Evolutionary conservation across 1,140 invertebrate species (phyloP).

Genomic region (Trinorchestia longiramus): DNA sequence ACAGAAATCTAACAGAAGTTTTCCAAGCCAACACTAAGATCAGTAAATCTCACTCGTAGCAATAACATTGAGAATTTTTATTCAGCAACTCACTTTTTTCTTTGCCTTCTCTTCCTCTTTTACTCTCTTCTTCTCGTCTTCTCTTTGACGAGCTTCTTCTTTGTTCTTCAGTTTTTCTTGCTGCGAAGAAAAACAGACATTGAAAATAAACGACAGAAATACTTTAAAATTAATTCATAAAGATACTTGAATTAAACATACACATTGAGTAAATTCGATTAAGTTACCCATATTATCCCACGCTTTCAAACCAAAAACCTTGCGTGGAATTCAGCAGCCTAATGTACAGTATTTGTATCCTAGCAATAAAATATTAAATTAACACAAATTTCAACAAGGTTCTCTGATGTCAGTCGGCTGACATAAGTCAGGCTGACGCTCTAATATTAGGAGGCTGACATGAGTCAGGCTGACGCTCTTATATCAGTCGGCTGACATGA

Average conservation of each 20-base stretch:
- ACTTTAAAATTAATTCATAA: background rate
- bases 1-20: no score
- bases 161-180: constrained; percentile 65
- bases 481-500: no score
- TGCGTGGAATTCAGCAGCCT: background rate
- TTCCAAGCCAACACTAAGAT: background rate
- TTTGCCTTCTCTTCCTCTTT: constrained; percentile 81
- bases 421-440: no score
- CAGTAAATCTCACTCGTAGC: background rate
- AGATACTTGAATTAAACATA: no score
- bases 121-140: constrained; percentile 79
- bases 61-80: background rate
- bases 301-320: background rate
- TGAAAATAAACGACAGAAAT: background rate
- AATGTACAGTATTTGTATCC: background rate
- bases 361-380: background rate
- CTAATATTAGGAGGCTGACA: no score
- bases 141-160: constrained; percentile 68
- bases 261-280: background rate
- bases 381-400: background rate
- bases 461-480: no score
- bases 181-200: background rate
- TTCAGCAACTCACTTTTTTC: constrained; percentile 65
- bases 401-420: no score
- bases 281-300: background rate